These are phyloP conservation scores for Podocnemis expansa DNA, from an alignment of 2,113 vertebrate species.

Conservation along the genomic window DNA sequence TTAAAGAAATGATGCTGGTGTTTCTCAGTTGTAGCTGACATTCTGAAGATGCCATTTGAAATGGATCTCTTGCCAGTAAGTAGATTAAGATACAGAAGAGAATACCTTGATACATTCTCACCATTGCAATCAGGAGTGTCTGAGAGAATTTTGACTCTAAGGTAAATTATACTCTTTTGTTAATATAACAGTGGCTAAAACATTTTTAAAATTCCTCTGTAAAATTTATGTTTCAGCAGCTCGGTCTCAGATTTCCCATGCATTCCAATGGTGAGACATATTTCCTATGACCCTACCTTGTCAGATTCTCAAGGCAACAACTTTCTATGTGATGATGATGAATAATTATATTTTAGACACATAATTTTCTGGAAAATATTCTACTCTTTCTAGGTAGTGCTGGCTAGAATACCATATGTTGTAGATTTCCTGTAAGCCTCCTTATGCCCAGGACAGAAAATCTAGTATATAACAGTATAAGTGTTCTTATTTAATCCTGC, in stretches of 20 bases:
- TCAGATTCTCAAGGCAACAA: slow-evolving; percentile 23
- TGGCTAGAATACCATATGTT: slow-evolving; percentile 48
- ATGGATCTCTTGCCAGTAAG: not conserved
- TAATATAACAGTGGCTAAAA: not conserved
- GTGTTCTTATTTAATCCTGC: slow-evolving; percentile 2
- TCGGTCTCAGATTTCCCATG: not conserved
- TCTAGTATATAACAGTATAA: not conserved
- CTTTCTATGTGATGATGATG: slow-evolving; percentile 19
- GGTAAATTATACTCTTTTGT: not conserved
- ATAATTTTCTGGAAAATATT: slow-evolving; percentile 8
- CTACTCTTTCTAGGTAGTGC: slow-evolving; percentile 27
- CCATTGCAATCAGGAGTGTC: not conserved
- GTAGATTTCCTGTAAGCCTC: slow-evolving; percentile 6
- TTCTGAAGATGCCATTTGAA: not conserved
- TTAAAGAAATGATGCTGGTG: not conserved
- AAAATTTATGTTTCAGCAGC: slow-evolving; percentile 14
- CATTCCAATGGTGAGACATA: not conserved
- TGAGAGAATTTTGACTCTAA: not conserved
- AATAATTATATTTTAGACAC: slow-evolving; percentile 49
- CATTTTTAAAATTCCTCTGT: not conserved
- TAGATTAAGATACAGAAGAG: not conserved
- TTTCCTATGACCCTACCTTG: slow-evolving; percentile 15
- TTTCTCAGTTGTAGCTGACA: not conserved
- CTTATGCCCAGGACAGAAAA: not conserved
- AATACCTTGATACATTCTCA: not conserved